These are phyloP conservation scores for Plebejus anna DNA, from an alignment of 2,888 invertebrate species.

Conservation along the genomic window DNA sequence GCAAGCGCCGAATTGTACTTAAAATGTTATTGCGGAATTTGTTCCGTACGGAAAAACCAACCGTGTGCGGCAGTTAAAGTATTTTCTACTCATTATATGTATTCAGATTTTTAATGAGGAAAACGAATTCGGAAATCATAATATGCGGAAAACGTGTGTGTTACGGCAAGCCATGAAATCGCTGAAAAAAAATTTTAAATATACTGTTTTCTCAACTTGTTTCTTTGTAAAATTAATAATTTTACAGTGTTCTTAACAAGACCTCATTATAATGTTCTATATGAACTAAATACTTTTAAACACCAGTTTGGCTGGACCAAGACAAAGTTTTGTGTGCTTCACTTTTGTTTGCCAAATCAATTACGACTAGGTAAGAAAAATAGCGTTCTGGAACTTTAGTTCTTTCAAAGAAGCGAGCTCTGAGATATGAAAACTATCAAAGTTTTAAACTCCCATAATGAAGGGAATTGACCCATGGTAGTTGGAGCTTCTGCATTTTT, in stretches of 20 bases:
- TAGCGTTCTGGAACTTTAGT: not conserved
- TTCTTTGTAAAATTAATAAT: not conserved
- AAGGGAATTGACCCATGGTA: not conserved
- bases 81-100: too few species aligned
- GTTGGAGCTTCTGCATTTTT: not conserved
- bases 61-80: too few species aligned
- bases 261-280: not conserved
- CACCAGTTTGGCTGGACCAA: not conserved
- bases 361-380: constrained; percentile 11
- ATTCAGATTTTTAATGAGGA: too few species aligned
- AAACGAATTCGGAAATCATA: too few species aligned
- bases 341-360: constrained; percentile 5
- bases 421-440: constrained; percentile 13
- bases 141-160: too few species aligned
- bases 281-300: not conserved
- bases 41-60: too few species aligned
- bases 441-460: not conserved
- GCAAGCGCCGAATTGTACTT: too few species aligned
- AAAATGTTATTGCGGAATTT: too few species aligned
- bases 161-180: too few species aligned
- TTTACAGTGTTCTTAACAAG: not conserved
- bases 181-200: too few species aligned
- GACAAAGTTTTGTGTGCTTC: not conserved
- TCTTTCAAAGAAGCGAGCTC: not conserved
- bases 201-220: not conserved